These are phyloP conservation scores for Montipora foliosa DNA, from an alignment of 64 coral and sea anemone species.

Conservation along the genomic window DNA sequence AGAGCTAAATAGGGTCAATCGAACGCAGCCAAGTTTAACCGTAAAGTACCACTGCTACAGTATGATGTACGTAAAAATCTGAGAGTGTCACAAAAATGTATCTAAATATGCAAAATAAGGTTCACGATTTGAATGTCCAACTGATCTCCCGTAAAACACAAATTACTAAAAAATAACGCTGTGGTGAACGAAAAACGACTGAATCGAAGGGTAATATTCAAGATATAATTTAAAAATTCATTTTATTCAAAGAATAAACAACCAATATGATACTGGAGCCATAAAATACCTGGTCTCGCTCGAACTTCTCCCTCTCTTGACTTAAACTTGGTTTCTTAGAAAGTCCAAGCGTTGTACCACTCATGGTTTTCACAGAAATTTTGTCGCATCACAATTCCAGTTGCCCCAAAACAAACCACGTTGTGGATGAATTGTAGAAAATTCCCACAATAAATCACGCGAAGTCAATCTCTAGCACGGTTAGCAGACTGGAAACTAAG, in stretches of 20 bases:
- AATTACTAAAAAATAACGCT: not conserved
- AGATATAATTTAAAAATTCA: not conserved
- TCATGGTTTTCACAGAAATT: not conserved
- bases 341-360: slow-evolving; percentile 36
- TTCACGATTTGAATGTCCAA: too few species aligned
- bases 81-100: too few species aligned
- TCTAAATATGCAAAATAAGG: too few species aligned
- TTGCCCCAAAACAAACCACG: not conserved
- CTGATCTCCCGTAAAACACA: too few species aligned
- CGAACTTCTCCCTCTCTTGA: slow-evolving; percentile 67
- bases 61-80: too few species aligned
- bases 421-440: too few species aligned
- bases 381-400: not conserved
- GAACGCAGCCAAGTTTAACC: not conserved
- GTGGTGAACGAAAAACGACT: too few species aligned
- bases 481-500: slow-evolving; percentile 10
- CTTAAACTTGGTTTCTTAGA: slow-evolving; percentile 43
- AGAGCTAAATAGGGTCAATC: too few species aligned
- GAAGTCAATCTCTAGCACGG: not conserved
- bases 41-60: too few species aligned
- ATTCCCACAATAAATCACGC: too few species aligned
- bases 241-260: not conserved
- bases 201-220: not conserved
- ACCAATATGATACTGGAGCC: not conserved
- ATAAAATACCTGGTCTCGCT: slow-evolving; percentile 64